These are phyloP conservation scores for Abrostola triplasia DNA, from an alignment of 2,888 invertebrate genomes.

Conservation along the genomic window DNA sequence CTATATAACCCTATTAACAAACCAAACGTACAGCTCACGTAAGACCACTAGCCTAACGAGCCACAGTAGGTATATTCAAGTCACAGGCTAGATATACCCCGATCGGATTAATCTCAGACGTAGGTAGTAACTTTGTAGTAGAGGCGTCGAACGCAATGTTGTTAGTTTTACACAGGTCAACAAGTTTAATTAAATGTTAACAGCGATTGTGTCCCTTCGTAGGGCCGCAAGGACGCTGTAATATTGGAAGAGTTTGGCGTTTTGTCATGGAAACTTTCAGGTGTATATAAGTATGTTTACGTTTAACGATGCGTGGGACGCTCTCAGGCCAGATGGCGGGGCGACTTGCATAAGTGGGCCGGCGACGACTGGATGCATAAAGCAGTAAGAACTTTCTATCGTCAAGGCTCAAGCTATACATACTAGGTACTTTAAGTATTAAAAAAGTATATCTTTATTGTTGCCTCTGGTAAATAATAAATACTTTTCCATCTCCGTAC, in stretches of 20 bases:
- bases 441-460: too few species aligned
- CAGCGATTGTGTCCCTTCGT: slow-evolving; percentile 20
- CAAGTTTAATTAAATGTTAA: slow-evolving; percentile 53
- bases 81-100: slow-evolving; percentile 4
- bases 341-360: too few species aligned
- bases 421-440: too few species aligned
- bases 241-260: slow-evolving; percentile 20
- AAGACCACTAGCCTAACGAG: too few species aligned
- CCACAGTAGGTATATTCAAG: neutral
- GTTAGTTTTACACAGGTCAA: slow-evolving; percentile 41
- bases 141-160: slow-evolving; percentile 31
- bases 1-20: slow-evolving; percentile 20
- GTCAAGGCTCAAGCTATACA: too few species aligned
- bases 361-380: too few species aligned
- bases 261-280: slow-evolving; percentile 2
- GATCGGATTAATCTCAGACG: slow-evolving; percentile 32
- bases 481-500: too few species aligned
- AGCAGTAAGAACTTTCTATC: too few species aligned
- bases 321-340: too few species aligned
- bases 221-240: slow-evolving; percentile 22
- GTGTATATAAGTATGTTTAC: too few species aligned
- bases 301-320: too few species aligned
- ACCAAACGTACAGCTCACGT: neutral
- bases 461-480: too few species aligned
- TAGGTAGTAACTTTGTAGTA: slow-evolving; percentile 30